Base-by-base conservation (phyloP, 2,113 vertebrate genomes). In the Coturnix japonica region DNA sequence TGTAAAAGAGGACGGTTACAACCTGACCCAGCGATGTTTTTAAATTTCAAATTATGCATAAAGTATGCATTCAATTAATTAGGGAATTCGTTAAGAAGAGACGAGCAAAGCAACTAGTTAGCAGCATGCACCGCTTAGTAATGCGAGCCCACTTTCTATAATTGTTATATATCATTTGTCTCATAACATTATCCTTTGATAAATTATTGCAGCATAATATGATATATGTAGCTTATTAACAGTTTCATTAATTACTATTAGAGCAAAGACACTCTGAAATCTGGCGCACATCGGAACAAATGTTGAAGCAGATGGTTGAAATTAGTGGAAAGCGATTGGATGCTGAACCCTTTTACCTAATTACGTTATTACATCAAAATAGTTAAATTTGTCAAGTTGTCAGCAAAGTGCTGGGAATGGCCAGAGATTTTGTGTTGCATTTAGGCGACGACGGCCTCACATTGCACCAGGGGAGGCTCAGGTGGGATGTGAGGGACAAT, bases 161-260 rank as follows among this genome's bases (percentile, higher is more conserved):
- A 98, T 98, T 98, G 98, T 98, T 98, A 97, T 97, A 97, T 97
- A 98, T 98, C 98, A 99, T 98, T 98, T 99, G 97, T 98, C 98
- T 98, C 97, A 96, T 98, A 98, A 98, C 98, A 98, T 96, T 98
- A 95, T 98, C 97, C 97, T 98, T 98, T 97, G 96, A 97, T 98
- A 98, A 97, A 98, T 98, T 96, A 93, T 98, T 96, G 78, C 73
- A 95, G 97, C 91, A 96, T 97, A 97, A 95, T 97, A 98, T 98
- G 98, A 98, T 99, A 97, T 98, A 98, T 99, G 96, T 96, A 98
- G 98, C 98, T 99, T 99, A 98, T 99, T 99, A 98, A 98, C 97
- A 97, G 97, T 98, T 98, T 98, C 98, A 99, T 99, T 99, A 99
- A 99, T 99, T 99, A 98, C 97, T 98, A 98, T 99, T 98, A 98